Conservation (phyloP, 2,797 vertebrate genomes). For the Garrulus glandarius region DNA sequence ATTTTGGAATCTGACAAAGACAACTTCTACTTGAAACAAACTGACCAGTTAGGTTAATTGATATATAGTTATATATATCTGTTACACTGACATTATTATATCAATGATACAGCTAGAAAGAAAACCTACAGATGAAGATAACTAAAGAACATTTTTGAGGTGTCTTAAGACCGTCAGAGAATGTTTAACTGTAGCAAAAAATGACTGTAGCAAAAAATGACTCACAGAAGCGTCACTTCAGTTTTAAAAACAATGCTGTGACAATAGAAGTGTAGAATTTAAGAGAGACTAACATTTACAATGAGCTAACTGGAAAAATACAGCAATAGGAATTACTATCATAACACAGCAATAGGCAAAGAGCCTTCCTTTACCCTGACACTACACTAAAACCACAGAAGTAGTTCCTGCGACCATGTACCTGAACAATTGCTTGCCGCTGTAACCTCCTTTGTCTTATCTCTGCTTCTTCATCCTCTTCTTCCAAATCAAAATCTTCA, state of each 20-base stretch:
- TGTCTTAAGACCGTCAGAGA: not conserved
- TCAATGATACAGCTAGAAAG: fast-evolving
- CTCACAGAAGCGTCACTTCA: not conserved
- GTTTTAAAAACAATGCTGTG: not conserved
- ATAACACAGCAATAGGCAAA: not conserved
- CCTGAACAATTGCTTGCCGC: slow-evolving; percentile 94
- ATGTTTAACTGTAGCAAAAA: not conserved
- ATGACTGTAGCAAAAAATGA: not conserved
- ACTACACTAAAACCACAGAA: not conserved
- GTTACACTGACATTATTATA: not conserved
- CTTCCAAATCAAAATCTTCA: slow-evolving; percentile 96
- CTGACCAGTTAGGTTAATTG: not conserved
- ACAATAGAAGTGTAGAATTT: not conserved
- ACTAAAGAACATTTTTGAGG: not conserved
- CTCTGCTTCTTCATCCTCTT: slow-evolving; percentile 95
- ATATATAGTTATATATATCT: not conserved
- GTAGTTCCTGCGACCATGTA: slow-evolving; percentile 32
- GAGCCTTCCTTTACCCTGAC: not conserved
- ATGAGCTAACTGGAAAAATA: not conserved
- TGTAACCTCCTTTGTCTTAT: slow-evolving; percentile 94
- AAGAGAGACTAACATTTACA: not conserved
- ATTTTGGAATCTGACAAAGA: not conserved
- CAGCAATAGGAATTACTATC: not conserved
- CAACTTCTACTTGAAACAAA: not conserved
- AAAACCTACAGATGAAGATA: not conserved